Evolutionary conservation across 1,140 invertebrate species (phyloP).

Genomic region (Delia radicum): DNA sequence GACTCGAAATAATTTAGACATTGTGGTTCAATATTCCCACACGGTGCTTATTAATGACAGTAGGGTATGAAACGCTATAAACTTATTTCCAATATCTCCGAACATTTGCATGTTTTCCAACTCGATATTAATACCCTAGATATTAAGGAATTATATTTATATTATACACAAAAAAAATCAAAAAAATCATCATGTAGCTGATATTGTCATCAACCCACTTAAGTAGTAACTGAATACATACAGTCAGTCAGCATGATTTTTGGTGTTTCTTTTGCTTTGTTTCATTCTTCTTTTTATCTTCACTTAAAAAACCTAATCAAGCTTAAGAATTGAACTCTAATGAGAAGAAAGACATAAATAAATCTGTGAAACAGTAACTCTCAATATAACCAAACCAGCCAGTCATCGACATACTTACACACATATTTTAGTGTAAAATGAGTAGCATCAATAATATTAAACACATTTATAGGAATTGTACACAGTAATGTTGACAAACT

Average conservation of each 20-base stretch:
- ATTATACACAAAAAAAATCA: background rate
- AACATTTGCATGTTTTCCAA: too few species aligned
- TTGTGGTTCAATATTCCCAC: too few species aligned
- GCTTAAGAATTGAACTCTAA: constrained; percentile 14
- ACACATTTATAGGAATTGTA: background rate
- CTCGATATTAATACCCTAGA: too few species aligned
- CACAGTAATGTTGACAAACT: constrained; percentile 1
- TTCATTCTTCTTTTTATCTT: background rate
- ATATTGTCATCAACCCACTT: background rate
- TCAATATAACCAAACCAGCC: background rate
- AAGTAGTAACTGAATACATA: background rate
- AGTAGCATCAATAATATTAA: background rate
- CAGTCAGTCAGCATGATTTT: background rate
- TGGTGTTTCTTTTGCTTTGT: background rate
- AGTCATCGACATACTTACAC: background rate
- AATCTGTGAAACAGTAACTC: background rate
- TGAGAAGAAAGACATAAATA: background rate
- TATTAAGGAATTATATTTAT: too few species aligned
- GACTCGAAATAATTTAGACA: too few species aligned
- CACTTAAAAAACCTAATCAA: background rate
- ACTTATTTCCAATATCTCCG: too few species aligned
- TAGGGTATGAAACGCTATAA: too few species aligned
- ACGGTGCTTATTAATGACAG: too few species aligned
- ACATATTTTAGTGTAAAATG: background rate
- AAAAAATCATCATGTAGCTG: background rate